Evolutionary conservation across 2,797 vertebrate species (phyloP).

Genomic region (Sebastes taczanowskii): DNA sequence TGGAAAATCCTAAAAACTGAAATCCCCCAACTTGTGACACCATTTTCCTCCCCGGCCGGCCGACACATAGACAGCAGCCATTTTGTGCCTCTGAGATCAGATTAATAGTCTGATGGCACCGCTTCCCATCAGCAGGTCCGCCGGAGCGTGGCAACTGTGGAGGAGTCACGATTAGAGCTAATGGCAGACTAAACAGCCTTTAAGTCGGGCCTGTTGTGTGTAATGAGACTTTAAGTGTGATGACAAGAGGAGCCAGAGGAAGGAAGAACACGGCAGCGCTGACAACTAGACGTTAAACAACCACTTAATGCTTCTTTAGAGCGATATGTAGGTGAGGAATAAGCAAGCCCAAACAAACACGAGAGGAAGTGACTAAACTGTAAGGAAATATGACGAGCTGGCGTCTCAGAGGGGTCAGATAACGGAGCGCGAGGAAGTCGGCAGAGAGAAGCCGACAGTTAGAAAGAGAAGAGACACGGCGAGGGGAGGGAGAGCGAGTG

Average conservation of each 20-base stretch:
- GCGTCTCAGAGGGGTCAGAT: slow-evolving; percentile 27
- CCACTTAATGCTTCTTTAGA: slow-evolving; percentile 11
- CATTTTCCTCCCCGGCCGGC: slow-evolving; percentile 20
- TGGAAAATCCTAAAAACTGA: background rate
- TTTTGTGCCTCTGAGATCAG: slow-evolving; percentile 70
- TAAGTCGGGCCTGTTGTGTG: slow-evolving; percentile 67
- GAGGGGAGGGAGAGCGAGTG: slow-evolving; percentile 45
- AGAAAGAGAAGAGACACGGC: slow-evolving; percentile 50
- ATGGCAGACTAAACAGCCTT: slow-evolving; percentile 72
- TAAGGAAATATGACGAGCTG: slow-evolving; percentile 7
- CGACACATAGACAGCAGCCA: slow-evolving; percentile 47
- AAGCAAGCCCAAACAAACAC: slow-evolving; percentile 11
- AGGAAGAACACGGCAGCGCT: slow-evolving; percentile 24
- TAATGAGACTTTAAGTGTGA: slow-evolving; percentile 74
- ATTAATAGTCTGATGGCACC: slow-evolving; percentile 63
- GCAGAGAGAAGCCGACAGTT: slow-evolving; percentile 37
- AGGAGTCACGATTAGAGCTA: slow-evolving; percentile 73
- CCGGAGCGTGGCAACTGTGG: slow-evolving; percentile 64
- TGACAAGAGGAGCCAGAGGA: slow-evolving; percentile 50
- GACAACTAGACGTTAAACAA: slow-evolving; percentile 28
- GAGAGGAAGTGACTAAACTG: slow-evolving; percentile 1
- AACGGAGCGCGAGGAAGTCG: slow-evolving; percentile 6
- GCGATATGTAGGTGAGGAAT: background rate
- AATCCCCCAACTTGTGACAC: slow-evolving; percentile 22
- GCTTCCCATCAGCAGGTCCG: slow-evolving; percentile 61